These are phyloP conservation scores for Agapostemon virescens DNA, from an alignment of 2,888 invertebrate species.

Conservation along the genomic window DNA sequence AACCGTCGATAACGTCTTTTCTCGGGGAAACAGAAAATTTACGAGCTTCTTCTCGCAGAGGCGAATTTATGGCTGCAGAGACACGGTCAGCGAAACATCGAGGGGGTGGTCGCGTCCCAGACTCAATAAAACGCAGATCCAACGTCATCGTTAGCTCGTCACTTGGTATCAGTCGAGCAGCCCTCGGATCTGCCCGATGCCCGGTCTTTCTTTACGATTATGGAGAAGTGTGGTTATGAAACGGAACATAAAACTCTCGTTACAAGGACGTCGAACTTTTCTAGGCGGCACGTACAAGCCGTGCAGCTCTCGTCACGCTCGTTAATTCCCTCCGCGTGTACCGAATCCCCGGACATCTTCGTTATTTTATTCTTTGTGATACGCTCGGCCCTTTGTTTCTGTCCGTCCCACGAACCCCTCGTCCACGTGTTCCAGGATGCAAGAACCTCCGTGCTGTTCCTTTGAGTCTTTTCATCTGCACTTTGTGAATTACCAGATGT, in stretches of 20 bases:
- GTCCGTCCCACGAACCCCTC: constrained; percentile 27
- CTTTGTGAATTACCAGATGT: constrained; percentile 7
- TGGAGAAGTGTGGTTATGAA: constrained; percentile 60
- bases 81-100: constrained; percentile 2
- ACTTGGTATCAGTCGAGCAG: constrained; percentile 31
- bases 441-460: constrained; percentile 7
- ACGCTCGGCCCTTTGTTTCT: constrained; percentile 30
- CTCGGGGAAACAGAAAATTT: constrained; percentile 16
- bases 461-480: constrained; percentile 6
- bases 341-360: constrained; percentile 17
- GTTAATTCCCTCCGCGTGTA: constrained; percentile 58
- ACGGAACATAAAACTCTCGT: constrained; percentile 63
- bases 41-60: constrained; percentile 16
- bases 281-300: constrained; percentile 47
- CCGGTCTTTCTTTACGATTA: constrained; percentile 56
- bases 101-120: neutral
- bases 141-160: constrained; percentile 40
- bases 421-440: constrained; percentile 7
- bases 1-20: neutral
- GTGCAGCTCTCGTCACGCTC: constrained; percentile 49
- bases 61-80: neutral
- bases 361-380: constrained; percentile 45
- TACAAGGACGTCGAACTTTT: constrained; percentile 59
- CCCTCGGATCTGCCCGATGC: constrained; percentile 20
- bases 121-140: constrained; percentile 44